phyloP scores from a whole-genome alignment of 2,888 invertebrate genomes.

The Seira musarum region DNA sequence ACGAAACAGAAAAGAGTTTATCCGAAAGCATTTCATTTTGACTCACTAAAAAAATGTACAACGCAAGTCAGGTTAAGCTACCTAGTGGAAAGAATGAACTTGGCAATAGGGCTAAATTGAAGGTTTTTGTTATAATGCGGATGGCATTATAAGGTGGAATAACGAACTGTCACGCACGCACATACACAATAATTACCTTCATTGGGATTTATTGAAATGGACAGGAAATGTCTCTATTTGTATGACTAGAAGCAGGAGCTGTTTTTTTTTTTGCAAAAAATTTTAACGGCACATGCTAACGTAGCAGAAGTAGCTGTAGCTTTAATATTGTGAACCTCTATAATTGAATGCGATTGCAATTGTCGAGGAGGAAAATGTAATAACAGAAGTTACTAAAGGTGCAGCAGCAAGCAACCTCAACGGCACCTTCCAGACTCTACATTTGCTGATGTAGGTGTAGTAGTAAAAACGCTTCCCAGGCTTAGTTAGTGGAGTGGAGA shows the following conservation, averaged over 20 bases:
- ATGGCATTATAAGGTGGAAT: too few species aligned
- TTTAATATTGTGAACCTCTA: not conserved
- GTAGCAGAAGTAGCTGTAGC: not conserved
- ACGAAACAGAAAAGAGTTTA: not conserved
- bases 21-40: not conserved
- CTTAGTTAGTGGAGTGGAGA: not conserved
- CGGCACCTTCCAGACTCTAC: too few species aligned
- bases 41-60: not conserved
- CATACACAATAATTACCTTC: constrained; percentile 45
- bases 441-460: not conserved
- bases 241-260: constrained; percentile 32
- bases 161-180: constrained; percentile 29
- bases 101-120: not conserved
- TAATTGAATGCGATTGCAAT: not conserved
- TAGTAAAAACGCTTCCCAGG: constrained; percentile 20
- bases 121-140: not conserved
- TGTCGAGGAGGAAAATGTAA: not conserved
- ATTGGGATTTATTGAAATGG: constrained; percentile 32
- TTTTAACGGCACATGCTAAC: too few species aligned
- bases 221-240: constrained; percentile 36
- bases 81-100: not conserved
- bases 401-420: too few species aligned
- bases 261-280: too few species aligned
- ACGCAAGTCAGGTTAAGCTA: not conserved
- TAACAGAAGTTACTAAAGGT: too few species aligned